These are phyloP conservation scores for Cuculus canorus DNA, from an alignment of 2,797 vertebrate species.

Conservation along the genomic window DNA sequence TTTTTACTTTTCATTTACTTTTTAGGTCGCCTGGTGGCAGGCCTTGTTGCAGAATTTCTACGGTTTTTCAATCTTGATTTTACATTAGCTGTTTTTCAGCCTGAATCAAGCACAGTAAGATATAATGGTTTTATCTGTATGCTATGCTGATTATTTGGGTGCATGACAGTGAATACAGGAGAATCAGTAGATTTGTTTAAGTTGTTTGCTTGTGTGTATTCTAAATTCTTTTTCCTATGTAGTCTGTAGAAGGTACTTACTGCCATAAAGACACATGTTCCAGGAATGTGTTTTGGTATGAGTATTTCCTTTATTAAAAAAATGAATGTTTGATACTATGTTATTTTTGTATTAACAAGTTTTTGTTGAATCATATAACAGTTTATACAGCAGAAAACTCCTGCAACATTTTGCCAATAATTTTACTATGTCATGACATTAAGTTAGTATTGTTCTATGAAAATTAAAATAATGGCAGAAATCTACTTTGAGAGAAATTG, in stretches of 20 bases:
- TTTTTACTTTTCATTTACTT: background rate
- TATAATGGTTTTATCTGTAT: background rate
- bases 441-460: background rate
- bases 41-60: constrained; percentile 93
- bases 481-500: background rate
- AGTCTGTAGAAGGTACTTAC: background rate
- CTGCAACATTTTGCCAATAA: background rate
- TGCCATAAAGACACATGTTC: background rate
- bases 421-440: background rate
- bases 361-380: background rate
- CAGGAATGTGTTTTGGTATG: background rate
- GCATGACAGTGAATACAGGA: background rate
- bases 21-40: constrained; percentile 87
- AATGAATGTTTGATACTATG: background rate
- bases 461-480: background rate
- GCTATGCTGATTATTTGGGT: background rate
- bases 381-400: background rate
- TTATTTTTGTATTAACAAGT: background rate
- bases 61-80: constrained; percentile 95
- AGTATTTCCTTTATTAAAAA: background rate
- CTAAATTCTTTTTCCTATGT: background rate
- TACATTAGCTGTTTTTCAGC: constrained; percentile 92
- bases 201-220: background rate
- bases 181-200: background rate
- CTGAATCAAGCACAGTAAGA: constrained; percentile 91